Percentiles rank a stretch among this genome's conserved stretches.
Evolutionary conservation across 2,113 vertebrate genomes (phyloP).

Genomic region (Octodon degus): DNA sequence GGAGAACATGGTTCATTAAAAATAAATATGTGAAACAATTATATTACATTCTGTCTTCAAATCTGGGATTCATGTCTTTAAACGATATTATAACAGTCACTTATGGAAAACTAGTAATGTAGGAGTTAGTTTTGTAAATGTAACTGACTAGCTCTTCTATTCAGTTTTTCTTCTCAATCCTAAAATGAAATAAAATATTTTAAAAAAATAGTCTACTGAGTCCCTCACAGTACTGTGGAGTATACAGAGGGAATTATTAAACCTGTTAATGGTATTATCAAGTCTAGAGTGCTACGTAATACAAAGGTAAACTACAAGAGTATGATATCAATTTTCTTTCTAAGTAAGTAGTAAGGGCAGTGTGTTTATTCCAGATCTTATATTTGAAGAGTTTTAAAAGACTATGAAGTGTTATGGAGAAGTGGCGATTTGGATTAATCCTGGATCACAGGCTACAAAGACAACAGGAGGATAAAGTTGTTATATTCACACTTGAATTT

Average conservation of each 20-base stretch:
- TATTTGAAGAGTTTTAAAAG: background rate
- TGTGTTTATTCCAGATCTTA: background rate
- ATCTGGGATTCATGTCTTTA: background rate
- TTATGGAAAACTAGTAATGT: background rate
- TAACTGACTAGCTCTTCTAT: background rate
- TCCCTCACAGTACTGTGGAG: background rate
- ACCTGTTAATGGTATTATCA: background rate
- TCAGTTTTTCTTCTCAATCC: background rate
- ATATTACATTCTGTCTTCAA: background rate
- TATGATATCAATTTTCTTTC: background rate
- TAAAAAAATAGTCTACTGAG: background rate
- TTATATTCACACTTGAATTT: slow-evolving; percentile 17
- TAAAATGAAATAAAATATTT: slow-evolving; percentile 5
- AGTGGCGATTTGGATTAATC: background rate
- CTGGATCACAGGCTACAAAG: background rate
- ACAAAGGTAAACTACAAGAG: background rate
- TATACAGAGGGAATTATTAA: background rate
- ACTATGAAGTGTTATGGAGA: background rate
- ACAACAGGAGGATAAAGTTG: background rate
- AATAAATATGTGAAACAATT: background rate
- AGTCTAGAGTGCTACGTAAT: background rate
- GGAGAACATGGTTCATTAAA: background rate
- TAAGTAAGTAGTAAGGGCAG: background rate
- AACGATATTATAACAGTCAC: background rate
- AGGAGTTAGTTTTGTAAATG: background rate